Conservation (phyloP, 2,888 invertebrate species). For the Eilema caniola region DNA sequence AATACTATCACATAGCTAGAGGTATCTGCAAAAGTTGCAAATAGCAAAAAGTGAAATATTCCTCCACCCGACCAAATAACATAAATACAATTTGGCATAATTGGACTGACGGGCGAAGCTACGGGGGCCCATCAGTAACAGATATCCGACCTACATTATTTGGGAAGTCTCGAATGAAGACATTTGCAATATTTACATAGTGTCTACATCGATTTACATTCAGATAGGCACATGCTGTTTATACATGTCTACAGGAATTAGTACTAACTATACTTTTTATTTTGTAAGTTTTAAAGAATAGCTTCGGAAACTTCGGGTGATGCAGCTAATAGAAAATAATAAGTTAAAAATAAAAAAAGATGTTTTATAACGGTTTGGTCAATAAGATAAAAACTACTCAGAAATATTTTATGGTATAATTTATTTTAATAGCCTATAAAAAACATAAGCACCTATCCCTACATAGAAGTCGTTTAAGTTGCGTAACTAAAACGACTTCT, state of each 20-base stretch:
- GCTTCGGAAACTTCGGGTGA: too few species aligned
- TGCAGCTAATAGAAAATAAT: too few species aligned
- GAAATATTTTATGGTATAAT: too few species aligned
- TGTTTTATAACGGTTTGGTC: too few species aligned
- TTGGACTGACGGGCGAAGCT: conserved; percentile 11
- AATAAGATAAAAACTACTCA: too few species aligned
- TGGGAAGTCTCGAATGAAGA: neutral
- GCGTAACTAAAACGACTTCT: too few species aligned
- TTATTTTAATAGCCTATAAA: too few species aligned
- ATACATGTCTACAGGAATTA: neutral
- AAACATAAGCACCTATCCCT: too few species aligned
- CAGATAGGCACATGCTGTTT: neutral
- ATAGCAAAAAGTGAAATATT: neutral
- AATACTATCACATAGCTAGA: neutral
- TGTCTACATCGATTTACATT: neutral
- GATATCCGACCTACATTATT: conserved; percentile 9
- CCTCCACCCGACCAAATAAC: neutral
- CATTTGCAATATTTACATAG: conserved; percentile 3
- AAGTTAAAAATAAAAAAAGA: too few species aligned
- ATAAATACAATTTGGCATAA: conserved; percentile 10
- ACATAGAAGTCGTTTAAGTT: too few species aligned
- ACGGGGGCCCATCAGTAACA: conserved; percentile 13
- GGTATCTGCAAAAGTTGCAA: neutral
- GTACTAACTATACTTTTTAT: too few species aligned
- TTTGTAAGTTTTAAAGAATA: too few species aligned